Evolutionary conservation across 2,888 invertebrate genomes (phyloP), one percentile per base, ranked within the genome.

Genomic region (Sarcophaga subvicina): DNA sequence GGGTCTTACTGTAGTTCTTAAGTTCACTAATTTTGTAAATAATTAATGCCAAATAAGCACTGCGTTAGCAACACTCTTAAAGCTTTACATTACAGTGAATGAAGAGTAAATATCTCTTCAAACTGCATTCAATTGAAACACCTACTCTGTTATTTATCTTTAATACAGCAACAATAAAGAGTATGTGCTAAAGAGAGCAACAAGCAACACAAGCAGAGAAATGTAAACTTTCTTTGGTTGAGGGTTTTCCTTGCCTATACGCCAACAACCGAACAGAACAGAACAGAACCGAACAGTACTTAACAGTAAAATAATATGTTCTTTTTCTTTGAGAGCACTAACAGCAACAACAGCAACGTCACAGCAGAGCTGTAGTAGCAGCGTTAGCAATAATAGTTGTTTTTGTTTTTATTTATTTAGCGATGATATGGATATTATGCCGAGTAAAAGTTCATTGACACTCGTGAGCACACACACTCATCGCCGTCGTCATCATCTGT

Each of bases 371-470:
- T 14, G 17, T 54, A 17, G 14, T 17, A 17, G 54, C 12, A 54
- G 54, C 54, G 3, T 14, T 14, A 54, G 17, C 54, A 54, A 54
- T 73, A 25, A 60, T 60, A 79, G 47, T 17, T 45, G 63, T 27
- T 27, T 37, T 47, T 76, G 80, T 49, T 45, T 47, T 73, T 77
- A 75, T 87, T 81, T 81, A 79, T 82, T 84, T 81, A 72, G 78
- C 87, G 81, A 75, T 81, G 80, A 81, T 87, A 79, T 81, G 79
- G 85, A 82, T 88, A 85, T 88, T 81, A 86, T 85, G 82, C 82
- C 79, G 88, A 89, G 88, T 90, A 92, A 91, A 92, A 91, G 93
- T 93, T 93, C 93, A 93, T 93, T 93, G 93, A 93, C 93, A 93
- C 92, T 93, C 91, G 63, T 14, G 4, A 62, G 67, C 64, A 79